phyloP scores from a whole-genome alignment of 2,797 vertebrate species.

The Melanotaenia maccullochi region DNA sequence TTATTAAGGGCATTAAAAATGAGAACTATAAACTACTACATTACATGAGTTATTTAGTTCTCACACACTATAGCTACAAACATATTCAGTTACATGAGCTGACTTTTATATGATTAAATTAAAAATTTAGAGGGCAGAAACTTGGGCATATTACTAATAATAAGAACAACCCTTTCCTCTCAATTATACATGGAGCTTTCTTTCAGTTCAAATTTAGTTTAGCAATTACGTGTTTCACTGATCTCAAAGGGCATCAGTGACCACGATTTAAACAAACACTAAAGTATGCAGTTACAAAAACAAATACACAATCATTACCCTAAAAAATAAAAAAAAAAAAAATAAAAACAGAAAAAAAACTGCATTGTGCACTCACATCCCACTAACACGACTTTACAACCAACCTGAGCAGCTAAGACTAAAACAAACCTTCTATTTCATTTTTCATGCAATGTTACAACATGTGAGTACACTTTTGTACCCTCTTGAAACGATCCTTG shows the following conservation, averaged over 20 bases:
- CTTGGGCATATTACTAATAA: constrained; percentile 5
- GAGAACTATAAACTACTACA: constrained; percentile 35
- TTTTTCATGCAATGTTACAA: constrained; percentile 57
- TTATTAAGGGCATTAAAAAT: constrained; percentile 25
- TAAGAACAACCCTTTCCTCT: constrained; percentile 1
- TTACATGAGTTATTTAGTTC: constrained; percentile 29
- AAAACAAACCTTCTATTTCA: constrained; percentile 50
- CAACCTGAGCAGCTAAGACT: constrained; percentile 58
- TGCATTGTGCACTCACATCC: constrained; percentile 28
- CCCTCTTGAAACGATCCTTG: constrained; percentile 30
- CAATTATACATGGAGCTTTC: constrained; percentile 1
- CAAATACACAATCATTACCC: constrained; percentile 11
- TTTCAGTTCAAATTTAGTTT: constrained; percentile 1
- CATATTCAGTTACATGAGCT: constrained; percentile 23
- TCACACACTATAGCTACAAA: constrained; percentile 46
- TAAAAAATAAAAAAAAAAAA: constrained; percentile 9
- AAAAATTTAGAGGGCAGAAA: background rate
- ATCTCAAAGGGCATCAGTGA: constrained; percentile 10
- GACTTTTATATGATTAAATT: constrained; percentile 34
- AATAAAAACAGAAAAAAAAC: background rate
- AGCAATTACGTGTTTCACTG: constrained; percentile 6
- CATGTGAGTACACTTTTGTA: constrained; percentile 23
- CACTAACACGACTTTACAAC: constrained; percentile 23
- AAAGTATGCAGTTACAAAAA: constrained; percentile 4
- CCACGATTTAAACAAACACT: constrained; percentile 41